A percentile compares a stretch with the other conserved stretches of the same genome.
Evolutionary conservation across 2,888 invertebrate species (phyloP).

Genomic region (Tanaodytes sp.): DNA sequence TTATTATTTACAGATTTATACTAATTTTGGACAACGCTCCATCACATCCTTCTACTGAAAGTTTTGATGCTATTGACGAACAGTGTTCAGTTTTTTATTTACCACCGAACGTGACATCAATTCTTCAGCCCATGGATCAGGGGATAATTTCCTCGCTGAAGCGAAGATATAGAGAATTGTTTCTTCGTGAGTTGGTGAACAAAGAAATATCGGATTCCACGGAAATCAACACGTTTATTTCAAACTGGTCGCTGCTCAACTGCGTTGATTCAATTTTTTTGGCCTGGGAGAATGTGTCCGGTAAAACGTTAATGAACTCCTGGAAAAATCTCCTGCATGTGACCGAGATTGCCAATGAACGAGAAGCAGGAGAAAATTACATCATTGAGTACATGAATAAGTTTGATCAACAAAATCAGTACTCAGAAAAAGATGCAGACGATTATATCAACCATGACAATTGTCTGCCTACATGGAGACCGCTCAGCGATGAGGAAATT

Average conservation of each 20-base stretch:
- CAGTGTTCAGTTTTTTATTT: conserved; percentile 16
- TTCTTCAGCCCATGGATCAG: conserved; percentile 27
- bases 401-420: background rate
- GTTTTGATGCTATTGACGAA: conserved; percentile 10
- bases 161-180: conserved; percentile 10
- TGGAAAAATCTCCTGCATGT: conserved; percentile 13
- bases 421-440: background rate
- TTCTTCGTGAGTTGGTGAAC: background rate
- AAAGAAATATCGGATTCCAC: background rate
- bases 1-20: conserved; percentile 7
- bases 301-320: conserved; percentile 3
- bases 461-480: background rate
- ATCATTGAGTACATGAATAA: background rate
- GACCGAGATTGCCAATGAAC: background rate
- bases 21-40: conserved; percentile 11
- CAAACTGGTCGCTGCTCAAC: conserved; percentile 11
- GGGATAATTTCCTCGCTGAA: conserved; percentile 19
- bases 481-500: conserved; percentile 6
- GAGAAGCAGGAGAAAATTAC: background rate
- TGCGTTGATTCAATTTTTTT: background rate
- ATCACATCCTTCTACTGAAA: conserved; percentile 3
- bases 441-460: background rate
- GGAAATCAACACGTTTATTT: background rate
- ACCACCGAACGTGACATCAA: conserved; percentile 19
- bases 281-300: conserved; percentile 13